Evolutionary conservation across 1,140 invertebrate species (phyloP), one percentile per base, ranked within the genome.

Genomic region (Asbolus verrucosus): DNA sequence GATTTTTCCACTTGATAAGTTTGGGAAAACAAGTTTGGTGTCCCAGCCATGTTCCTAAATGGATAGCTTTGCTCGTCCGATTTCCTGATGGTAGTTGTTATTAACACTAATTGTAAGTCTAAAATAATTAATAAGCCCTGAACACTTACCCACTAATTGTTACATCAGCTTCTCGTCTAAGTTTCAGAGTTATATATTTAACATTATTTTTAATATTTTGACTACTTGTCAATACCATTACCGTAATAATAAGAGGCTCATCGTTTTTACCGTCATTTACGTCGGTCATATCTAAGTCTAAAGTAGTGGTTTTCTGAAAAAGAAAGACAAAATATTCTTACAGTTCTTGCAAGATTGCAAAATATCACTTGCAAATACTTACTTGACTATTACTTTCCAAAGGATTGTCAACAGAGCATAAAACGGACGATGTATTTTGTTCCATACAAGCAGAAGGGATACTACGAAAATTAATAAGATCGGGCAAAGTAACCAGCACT

Each of bases 1-100:
- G 81, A 80, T 70, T 83, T 83, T 70, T 81, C 79, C 13, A 84
- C 75, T 67, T 82, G 78, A 59, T 75, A 70, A 13, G 67, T 70
- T 46, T 68, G 65, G n/a, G n/a, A n/a, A 4, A 38, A 50, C 13
- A 61, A 62, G 24, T 69, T 67, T 19, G 63, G 14, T 67, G 43
- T 62, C 1, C 62, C 67, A 9, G 68, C 60, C 6, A 21, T 38
- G 27, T 72, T 69, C 14, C 33, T 31, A 50, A 73, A 74, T 18
- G 80, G 77, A 36, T 80, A 83, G 36, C 54, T 77, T 38, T 81
- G 76, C 46, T 81, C 76, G 8, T 77, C 72, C 11, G 79, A 76
- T 77, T 82, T 81, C 8, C 79, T 82, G 65, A 36, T 78, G 77
- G 16, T 14, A 63, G 69, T 8, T 38, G 36, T 76, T 75, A 38